Evolutionary conservation across 1,140 invertebrate genomes (phyloP).

Genomic region (Neotoxoptera formosana): DNA sequence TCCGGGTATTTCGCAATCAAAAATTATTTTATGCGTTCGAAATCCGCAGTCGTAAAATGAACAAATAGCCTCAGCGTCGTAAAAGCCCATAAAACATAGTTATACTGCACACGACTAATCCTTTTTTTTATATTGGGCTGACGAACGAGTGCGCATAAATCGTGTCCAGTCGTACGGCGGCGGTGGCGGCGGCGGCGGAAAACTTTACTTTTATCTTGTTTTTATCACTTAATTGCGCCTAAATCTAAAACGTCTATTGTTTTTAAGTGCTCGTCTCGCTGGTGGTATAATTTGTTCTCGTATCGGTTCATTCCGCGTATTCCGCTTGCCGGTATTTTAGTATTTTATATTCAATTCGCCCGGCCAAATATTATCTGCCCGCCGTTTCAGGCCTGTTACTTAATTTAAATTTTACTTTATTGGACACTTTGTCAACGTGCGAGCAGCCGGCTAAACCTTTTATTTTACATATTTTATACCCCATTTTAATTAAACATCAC

Average conservation of each 20-base stretch:
- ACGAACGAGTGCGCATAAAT: neutral
- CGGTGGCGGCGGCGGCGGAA: too few relatives aligned
- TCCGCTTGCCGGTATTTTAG: neutral
- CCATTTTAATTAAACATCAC: neutral
- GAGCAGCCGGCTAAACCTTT: neutral
- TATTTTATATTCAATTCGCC: neutral
- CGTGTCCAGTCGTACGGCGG: neutral
- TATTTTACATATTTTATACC: neutral
- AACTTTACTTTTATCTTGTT: neutral
- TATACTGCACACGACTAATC: neutral
- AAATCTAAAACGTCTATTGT: neutral
- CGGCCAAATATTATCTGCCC: neutral
- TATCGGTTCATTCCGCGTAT: neutral
- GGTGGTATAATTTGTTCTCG: neutral
- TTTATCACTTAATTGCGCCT: constrained; percentile 29
- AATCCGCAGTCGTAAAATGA: constrained; percentile 6
- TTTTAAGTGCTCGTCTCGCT: neutral
- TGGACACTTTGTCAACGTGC: neutral
- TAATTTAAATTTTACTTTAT: neutral
- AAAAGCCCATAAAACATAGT: constrained; percentile 40
- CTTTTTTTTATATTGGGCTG: neutral
- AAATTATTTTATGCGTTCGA: constrained; percentile 29
- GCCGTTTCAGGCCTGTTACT: neutral
- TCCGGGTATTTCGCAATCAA: neutral
- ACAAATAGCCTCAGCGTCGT: neutral